Conservation (phyloP, 2,888 invertebrate genomes). For the Sarcophaga rosellei region DNA sequence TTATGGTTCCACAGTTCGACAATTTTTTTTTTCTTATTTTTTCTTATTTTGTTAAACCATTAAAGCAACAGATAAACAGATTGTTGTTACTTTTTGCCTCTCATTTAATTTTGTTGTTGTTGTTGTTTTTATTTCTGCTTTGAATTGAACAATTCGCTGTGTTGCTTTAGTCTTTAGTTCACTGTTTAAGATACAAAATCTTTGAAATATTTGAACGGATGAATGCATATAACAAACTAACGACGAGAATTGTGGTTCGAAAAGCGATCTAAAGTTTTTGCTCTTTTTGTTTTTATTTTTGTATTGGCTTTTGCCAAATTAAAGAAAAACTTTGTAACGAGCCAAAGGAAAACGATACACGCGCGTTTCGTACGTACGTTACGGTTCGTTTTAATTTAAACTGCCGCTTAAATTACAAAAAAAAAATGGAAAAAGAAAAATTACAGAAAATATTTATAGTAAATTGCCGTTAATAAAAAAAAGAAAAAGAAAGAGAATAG, state of each 20-base stretch:
- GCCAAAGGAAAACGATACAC: not conserved
- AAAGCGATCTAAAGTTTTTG: not conserved
- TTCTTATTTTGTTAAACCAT: conserved; percentile 28
- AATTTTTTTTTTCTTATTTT: not conserved
- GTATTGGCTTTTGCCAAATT: conserved; percentile 3
- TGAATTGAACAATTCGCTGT: conserved; percentile 32
- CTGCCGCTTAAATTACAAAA: conserved; percentile 17
- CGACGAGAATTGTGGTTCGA: not conserved
- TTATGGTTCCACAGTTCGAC: conserved; percentile 60
- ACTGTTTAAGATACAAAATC: conserved; percentile 67
- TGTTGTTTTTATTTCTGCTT: conserved; percentile 40
- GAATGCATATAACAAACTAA: not conserved
- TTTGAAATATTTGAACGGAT: conserved; percentile 58
- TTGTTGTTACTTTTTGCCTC: conserved; percentile 14
- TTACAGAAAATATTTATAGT: conserved; percentile 19
- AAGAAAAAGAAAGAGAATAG: not conserved
- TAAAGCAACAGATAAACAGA: conserved; percentile 57
- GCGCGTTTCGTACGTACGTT: conserved; percentile 20
- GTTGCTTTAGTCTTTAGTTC: conserved; percentile 66
- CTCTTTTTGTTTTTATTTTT: not conserved
- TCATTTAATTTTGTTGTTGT: conserved; percentile 5
- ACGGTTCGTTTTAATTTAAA: conserved; percentile 25
- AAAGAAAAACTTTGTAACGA: not conserved
- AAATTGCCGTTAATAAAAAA: conserved; percentile 36
- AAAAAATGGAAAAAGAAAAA: conserved; percentile 28